Evolutionary conservation across 2,888 invertebrate genomes (phyloP).

Genomic region (Druceiella hillmani): DNA sequence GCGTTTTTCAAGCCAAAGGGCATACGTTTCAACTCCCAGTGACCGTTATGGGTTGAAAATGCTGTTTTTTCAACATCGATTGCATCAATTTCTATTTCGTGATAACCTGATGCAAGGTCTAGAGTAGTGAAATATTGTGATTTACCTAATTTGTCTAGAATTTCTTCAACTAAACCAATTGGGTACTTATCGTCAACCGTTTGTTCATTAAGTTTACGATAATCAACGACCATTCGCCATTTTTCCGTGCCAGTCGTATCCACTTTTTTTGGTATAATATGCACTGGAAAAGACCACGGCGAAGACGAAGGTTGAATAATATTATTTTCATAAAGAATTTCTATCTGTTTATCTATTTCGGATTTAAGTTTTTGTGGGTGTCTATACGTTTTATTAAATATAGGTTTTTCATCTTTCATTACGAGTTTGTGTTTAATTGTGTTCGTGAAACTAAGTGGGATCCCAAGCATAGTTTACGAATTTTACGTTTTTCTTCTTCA

Average conservation of each 20-base stretch:
- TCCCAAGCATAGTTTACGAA: not conserved
- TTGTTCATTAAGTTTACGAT: conserved; percentile 13
- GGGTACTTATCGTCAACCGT: conserved; percentile 25
- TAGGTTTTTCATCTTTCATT: not conserved
- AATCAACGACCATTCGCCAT: not conserved
- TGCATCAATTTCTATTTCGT: conserved; percentile 19
- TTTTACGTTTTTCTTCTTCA: conserved; percentile 2
- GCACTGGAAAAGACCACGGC: conserved; percentile 7
- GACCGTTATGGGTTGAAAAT: conserved; percentile 27
- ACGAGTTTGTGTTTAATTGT: not conserved
- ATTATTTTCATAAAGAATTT: conserved; percentile 1
- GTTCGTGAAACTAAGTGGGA: not conserved
- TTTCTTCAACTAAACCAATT: conserved; percentile 23
- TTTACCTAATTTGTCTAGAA: conserved; percentile 23
- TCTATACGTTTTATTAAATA: conserved; percentile 14
- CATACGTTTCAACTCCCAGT: conserved; percentile 30
- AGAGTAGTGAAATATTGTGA: conserved; percentile 23
- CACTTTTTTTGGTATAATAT: conserved; percentile 1
- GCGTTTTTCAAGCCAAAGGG: conserved; percentile 28
- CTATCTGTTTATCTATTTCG: conserved; percentile 7
- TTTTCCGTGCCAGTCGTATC: conserved; percentile 1
- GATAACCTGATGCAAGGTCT: conserved; percentile 24
- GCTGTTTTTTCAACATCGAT: conserved; percentile 28
- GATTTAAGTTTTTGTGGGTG: conserved; percentile 14
- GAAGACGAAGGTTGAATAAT: not conserved